Conservation (phyloP, 2,113 vertebrate species). For the Nipponia nippon region DNA sequence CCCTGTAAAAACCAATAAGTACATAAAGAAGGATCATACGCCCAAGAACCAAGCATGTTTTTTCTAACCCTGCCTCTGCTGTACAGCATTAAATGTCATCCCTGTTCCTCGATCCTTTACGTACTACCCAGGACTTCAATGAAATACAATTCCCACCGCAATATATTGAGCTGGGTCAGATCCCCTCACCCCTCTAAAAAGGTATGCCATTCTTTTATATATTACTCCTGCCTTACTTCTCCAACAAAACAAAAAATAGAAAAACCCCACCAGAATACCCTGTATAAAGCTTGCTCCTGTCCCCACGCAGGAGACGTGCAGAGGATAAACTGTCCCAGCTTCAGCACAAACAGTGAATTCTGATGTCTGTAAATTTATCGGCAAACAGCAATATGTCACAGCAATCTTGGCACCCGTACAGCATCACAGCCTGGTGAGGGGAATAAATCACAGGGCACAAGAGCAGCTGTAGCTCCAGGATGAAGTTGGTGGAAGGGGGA, state of each 20-base stretch:
- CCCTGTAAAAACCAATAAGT: background rate
- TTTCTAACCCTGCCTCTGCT: background rate
- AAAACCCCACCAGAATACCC: background rate
- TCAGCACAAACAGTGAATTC: background rate
- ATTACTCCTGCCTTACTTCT: background rate
- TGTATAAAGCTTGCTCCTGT: background rate
- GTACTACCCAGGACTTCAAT: background rate
- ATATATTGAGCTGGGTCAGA: background rate
- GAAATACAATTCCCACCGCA: background rate
- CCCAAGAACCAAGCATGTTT: background rate
- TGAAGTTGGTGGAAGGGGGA: background rate
- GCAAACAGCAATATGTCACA: background rate
- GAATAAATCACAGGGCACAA: background rate
- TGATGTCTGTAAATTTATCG: background rate
- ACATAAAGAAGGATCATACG: background rate
- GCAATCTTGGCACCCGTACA: background rate
- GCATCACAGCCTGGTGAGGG: background rate
- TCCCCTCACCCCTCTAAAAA: fast-evolving
- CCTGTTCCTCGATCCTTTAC: background rate
- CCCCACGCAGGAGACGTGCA: fast-evolving
- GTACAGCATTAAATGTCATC: background rate
- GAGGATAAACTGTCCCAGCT: background rate
- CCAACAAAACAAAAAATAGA: background rate
- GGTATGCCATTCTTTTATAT: background rate
- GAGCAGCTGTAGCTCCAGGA: background rate